Base-by-base conservation (phyloP, 1,140 invertebrate genomes). In the Eumaeus atala region DNA sequence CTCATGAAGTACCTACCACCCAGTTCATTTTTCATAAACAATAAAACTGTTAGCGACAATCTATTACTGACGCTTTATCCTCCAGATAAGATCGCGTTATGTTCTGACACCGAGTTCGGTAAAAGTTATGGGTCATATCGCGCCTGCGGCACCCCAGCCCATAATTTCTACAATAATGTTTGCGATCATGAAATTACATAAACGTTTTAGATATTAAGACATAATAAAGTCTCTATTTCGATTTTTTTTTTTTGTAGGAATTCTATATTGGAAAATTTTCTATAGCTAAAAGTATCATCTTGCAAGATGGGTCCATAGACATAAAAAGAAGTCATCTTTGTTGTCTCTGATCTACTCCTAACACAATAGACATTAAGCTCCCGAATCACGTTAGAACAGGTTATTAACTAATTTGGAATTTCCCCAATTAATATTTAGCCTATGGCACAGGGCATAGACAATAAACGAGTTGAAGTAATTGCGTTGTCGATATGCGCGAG, bases 81-180 rank as follows among this genome's bases (percentile, higher is more conserved):
- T 77, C 59, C 58, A 75, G 81, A 87, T 84, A 84, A 75, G 74
- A 87, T 84, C 84, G 61, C 71, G 68, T 87, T 87, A 87, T 84
- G 78, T 73, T 71, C 74, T 84, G 77, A 74, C 83, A 82, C 81
- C 70, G 80, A 81, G 77, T 81, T 80, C 77, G 70, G 77, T 76
- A 83, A 83, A 83, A 86, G 82, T 86, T 83, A 86, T 84, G 77
- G 73, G 68, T 71, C 62, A 65, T 70, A 70, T 66, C 56, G 60
- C 55, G 70, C 78, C 74, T 77, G 76, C 54, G 83, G 80, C 76
- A 80, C 83, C 76, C 78, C 74, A 69, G 61, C 66, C 63, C 72
- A 82, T 85, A 84, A 85, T 69, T 82, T 64, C 62, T 67, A 58
- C 70, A 77, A 78, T 80, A 78, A 85, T 85, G 80, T 81, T 83